A percentile compares a stretch with the other conserved stretches of the same genome.
phyloP scores from a whole-genome alignment of 2,113 vertebrate species.

The Camelus bactrianus region DNA sequence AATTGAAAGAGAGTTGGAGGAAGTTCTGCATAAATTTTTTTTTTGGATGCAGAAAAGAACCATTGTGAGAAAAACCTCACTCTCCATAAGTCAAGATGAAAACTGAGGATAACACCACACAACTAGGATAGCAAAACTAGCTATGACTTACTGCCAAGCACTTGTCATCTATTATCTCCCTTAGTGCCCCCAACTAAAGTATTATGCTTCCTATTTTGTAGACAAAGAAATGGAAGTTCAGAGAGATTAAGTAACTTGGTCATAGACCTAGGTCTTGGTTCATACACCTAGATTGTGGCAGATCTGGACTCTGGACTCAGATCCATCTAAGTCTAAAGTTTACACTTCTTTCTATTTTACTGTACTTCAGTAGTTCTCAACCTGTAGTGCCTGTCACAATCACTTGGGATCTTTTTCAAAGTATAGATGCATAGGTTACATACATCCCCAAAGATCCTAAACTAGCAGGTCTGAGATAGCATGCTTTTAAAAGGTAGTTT shows the following conservation, averaged over 20 bases:
- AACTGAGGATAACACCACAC: neutral
- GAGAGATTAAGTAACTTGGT: slow-evolving; percentile 11
- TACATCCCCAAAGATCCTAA: neutral
- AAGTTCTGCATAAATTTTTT: slow-evolving; percentile 34
- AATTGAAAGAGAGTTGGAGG: slow-evolving; percentile 29
- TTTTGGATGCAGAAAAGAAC: slow-evolving; percentile 10
- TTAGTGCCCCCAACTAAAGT: neutral
- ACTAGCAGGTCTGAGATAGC: neutral
- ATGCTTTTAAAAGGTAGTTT: slow-evolving; percentile 6
- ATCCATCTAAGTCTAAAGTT: neutral
- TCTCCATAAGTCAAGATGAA: slow-evolving; percentile 44
- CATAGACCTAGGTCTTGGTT: neutral
- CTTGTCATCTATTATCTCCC: neutral
- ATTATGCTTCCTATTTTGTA: neutral
- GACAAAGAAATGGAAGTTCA: neutral
- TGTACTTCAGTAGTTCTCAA: neutral
- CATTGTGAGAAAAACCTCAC: slow-evolving; percentile 19
- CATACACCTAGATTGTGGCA: neutral
- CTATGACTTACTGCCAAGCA: neutral
- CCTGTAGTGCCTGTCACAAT: neutral
- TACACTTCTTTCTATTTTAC: neutral
- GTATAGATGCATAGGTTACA: neutral
- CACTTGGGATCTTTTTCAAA: slow-evolving; percentile 1
- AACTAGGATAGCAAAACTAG: neutral
- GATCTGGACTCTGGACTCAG: neutral